Evolutionary conservation across 1,140 invertebrate species (phyloP), one percentile per base, ranked within the genome.

Genomic region (Cydia pomonella): DNA sequence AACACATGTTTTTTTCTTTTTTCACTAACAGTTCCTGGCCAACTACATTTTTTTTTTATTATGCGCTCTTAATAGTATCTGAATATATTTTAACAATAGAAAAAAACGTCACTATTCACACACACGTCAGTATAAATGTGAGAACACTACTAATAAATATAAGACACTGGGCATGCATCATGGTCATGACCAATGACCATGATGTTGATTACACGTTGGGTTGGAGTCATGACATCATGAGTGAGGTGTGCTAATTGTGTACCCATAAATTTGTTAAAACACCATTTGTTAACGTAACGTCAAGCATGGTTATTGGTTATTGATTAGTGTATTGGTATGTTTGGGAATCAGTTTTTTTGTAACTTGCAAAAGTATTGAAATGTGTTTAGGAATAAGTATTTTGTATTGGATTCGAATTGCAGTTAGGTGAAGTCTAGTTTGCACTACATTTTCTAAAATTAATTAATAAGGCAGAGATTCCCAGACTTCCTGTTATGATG

Each of bases 181-280:
- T 13, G 23, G 18, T 13, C 10, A 44, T 44, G 41, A 0, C 16
- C 41, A 16, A 13, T 66, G 63, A 23, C 63, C 63, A 18, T 66
- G 63, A 66, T n/a, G 10, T 66, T 66, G 27, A 66, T 66, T 33
- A 33, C 63, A 66, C 25, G 10, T 66, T 66, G 13, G 25, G 10
- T 66, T 66, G 13, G 27, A 66, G 5, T 66, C 27, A 66, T 66
- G 63, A 66, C n/a, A n/a, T 66, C 63, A 66, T 66, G 63, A 66
- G 23, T 66, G 63, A 66, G 27, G 63, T 33, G 27, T 66, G 63
- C 63, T 66, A 66, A 66, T 66, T 66, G 63, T 66, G 3, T 66
- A n/a, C 5, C 25, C 25, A 27, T 33, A 29, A 66, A 66, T 66
- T 66, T 59, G 53, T 59, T 59, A 59, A 59, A 59, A 23, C 0